Base-by-base conservation (phyloP, 1,140 invertebrate species). In the Drosophila fuyamai region DNA sequence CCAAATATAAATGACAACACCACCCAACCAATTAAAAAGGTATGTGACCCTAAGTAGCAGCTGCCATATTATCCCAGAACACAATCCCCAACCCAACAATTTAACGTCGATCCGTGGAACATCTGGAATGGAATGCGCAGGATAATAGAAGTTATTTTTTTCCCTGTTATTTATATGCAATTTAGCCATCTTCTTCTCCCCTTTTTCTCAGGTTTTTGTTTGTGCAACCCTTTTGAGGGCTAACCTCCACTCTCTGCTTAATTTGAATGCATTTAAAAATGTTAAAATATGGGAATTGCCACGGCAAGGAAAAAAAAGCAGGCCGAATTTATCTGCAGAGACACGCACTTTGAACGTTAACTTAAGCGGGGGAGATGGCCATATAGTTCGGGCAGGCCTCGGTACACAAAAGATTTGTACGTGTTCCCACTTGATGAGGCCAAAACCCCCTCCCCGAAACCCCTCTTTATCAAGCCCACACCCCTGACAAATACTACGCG, bases 191-290 rank as follows among this genome's bases (percentile, higher is more conserved):
- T 56, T 51, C 43, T 56, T 44, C 12, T 10, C 47, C 29, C 27
- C 23, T 43, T 63, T 50, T 75, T 72, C 57, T 41, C 47, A 16
- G 29, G 8, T 63, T 54, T 54, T 68, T 80, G 59, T 76, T 75
- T 79, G 75, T 79, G 75, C 71, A 88, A 86, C 82, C 82, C 82
- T 84, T 84, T 66, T 16, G 12, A n/a, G 29, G 18, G 7, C 8
- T 14, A 36, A 38, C 76, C 53, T 41, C 40, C 44, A 16, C 70
- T 41, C 56, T 54, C 72, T 74, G 54, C 84, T 78, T 83, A 88
- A 80, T 88, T 88, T 75, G 85, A 89, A 84, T 89, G 84, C 84
- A 89, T 89, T 89, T 89, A 89, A 89, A 89, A 89, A 89, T 89
- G 84, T 78, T 81, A 89, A 89, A 89, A 89, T 89, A 89, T 89